Conservation (phyloP, 2,888 invertebrate genomes). For the Neoscelio sp. region DNA sequence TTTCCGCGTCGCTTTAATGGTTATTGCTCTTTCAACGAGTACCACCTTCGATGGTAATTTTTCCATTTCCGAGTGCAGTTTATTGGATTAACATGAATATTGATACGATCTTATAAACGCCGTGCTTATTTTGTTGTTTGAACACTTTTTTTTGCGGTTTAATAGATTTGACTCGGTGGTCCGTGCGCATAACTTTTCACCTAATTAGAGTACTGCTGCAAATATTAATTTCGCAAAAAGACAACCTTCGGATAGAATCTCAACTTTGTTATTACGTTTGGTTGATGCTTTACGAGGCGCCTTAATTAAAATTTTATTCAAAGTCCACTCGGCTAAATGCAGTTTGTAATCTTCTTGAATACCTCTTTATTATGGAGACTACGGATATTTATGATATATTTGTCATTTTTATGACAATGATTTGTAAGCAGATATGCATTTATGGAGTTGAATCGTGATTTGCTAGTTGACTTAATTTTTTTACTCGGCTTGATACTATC, state of each 20-base stretch:
- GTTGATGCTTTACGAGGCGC: conserved; percentile 36
- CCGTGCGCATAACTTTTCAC: conserved; percentile 40
- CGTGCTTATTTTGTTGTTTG: conserved; percentile 33
- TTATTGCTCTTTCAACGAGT: conserved; percentile 24
- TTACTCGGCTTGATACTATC: too few species aligned
- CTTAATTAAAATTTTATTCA: conserved; percentile 45
- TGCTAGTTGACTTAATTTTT: too few species aligned
- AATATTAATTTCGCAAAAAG: conserved; percentile 39
- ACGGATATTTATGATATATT: not conserved
- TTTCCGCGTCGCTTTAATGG: conserved; percentile 24
- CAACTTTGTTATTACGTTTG: conserved; percentile 25
- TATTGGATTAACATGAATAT: conserved; percentile 25
- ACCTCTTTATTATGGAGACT: conserved; percentile 11
- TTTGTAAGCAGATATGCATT: not conserved
- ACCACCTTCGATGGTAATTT: conserved; percentile 6
- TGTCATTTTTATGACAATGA: not conserved
- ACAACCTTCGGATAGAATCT: conserved; percentile 13
- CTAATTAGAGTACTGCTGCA: conserved; percentile 44
- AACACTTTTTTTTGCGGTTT: not conserved
- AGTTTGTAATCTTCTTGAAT: conserved; percentile 3
- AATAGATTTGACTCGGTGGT: conserved; percentile 30
- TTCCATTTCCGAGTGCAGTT: not conserved
- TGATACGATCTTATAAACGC: conserved; percentile 33
- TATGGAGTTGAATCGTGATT: too few species aligned
- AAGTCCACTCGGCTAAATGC: not conserved